phyloP scores from a whole-genome alignment of 1,140 invertebrate species.

The Acromyrmex heyeri region DNA sequence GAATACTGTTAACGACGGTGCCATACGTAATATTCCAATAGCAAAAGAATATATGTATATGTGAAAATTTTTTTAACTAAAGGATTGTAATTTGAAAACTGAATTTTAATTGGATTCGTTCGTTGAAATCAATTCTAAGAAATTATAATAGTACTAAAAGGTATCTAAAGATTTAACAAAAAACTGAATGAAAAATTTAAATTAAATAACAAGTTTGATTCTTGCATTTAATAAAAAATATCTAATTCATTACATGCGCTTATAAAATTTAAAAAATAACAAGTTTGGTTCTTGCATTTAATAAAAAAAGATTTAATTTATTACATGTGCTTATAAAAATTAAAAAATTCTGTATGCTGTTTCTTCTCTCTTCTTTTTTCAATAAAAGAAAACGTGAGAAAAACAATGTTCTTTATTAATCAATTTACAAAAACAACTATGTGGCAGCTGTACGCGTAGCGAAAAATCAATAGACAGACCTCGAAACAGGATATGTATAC shows the following conservation, averaged over 20 bases:
- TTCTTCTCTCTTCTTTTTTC: not conserved
- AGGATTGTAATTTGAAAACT: not conserved
- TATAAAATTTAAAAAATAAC: not conserved
- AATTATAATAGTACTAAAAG: not conserved
- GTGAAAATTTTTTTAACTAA: not conserved
- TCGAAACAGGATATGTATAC: not conserved
- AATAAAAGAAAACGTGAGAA: not conserved
- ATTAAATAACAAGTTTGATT: not conserved
- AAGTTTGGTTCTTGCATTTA: not conserved
- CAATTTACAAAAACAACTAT: not conserved
- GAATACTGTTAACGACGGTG: not conserved
- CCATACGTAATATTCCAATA: not conserved
- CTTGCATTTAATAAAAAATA: not conserved
- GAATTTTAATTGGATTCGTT: not conserved
- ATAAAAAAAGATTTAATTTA: not conserved
- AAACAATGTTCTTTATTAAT: not conserved
- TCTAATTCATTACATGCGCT: not conserved
- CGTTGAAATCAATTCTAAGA: not conserved
- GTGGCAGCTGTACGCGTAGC: not conserved
- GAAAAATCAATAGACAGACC: conserved; percentile 5
- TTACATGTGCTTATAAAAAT: not conserved
- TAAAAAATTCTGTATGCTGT: not conserved
- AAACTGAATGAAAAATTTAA: not conserved
- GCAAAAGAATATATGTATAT: not conserved
- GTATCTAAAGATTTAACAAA: not conserved